Evolutionary conservation across 2,888 invertebrate genomes (phyloP), one percentile per base, ranked within the genome.

Genomic region (Pherbina coryleti): DNA sequence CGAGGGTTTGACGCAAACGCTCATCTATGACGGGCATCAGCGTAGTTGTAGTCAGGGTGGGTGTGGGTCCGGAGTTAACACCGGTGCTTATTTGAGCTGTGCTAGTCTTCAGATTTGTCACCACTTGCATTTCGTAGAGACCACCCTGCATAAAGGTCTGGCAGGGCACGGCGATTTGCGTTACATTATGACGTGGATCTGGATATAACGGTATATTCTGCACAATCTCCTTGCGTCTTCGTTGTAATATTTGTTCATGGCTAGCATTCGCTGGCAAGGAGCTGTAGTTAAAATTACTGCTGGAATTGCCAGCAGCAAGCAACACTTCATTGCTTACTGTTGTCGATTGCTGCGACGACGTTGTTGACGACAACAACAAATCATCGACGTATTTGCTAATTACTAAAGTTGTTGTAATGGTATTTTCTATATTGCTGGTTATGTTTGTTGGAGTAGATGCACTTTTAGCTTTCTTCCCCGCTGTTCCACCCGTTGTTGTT

Each of bases 1-100:
- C 95, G 84, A 96, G 91, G 78, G 93, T 89, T 78, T 90, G 89
- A 67, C 85, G 82, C 51, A 90, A 78, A 3, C 89, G 85, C 82
- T 90, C 89, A 79, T 90, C 89, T 72, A 82, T 83, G 0, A 81
- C 72, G 0, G 87, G 88, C 84, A 87, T 85, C 37, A 87, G 76
- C 0, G 88, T 84, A 11, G 82, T 87, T 5, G 87, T 87, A 19
- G 85, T 87, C 60, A 85, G 69, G 3, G 82, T 80, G 79, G 67
- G 44, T 25, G 57, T 57, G n/a, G 34, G 19, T 44, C 19, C 14
- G 51, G 49, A 22, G 22, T 11, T 22, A 22, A 37, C 0, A 3
- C 9, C 60, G 67, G 7, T 51, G 9, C 3, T 75, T 0, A 44
- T 9, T 44, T 73, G 62, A 22, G 62, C 25, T 11, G 14, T 3